Percentiles rank a stretch among this genome's conserved stretches.
These are phyloP conservation scores for Chelonia mydas DNA, from an alignment of 2,797 vertebrate species.

Conservation along the genomic window DNA sequence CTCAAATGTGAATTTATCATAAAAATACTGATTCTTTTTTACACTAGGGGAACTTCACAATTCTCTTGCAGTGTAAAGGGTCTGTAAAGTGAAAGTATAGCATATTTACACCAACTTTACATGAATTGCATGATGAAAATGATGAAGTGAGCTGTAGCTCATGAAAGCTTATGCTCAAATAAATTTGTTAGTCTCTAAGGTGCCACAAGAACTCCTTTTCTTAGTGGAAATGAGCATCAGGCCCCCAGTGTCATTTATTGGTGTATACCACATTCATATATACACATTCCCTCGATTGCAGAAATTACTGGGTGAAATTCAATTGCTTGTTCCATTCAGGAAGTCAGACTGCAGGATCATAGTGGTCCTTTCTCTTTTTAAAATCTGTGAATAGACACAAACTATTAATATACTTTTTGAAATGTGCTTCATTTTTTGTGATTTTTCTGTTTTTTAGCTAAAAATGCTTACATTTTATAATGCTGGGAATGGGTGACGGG, in stretches of 20 bases:
- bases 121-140: background rate
- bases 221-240: background rate
- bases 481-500: too few relatives aligned
- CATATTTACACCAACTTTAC: background rate
- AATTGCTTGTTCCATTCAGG: background rate
- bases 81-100: background rate
- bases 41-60: rapidly evolving
- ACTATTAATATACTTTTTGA: conserved; percentile 3
- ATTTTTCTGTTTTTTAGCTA: conserved; percentile 37
- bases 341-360: background rate
- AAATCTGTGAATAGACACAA: background rate
- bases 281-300: background rate
- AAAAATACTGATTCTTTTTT: background rate
- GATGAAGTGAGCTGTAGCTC: rapidly evolving
- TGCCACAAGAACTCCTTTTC: too few relatives aligned
- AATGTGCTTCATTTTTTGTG: conserved; percentile 15
- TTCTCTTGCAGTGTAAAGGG: background rate
- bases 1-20: background rate
- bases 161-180: too few relatives aligned
- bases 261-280: background rate
- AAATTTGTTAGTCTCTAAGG: too few relatives aligned
- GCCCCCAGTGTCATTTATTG: background rate
- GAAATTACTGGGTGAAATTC: background rate
- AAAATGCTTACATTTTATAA: background rate
- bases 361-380: conserved; percentile 23